These are phyloP conservation scores for Harpagus bidentatus DNA, from an alignment of 2,113 vertebrate genomes.

Conservation along the genomic window DNA sequence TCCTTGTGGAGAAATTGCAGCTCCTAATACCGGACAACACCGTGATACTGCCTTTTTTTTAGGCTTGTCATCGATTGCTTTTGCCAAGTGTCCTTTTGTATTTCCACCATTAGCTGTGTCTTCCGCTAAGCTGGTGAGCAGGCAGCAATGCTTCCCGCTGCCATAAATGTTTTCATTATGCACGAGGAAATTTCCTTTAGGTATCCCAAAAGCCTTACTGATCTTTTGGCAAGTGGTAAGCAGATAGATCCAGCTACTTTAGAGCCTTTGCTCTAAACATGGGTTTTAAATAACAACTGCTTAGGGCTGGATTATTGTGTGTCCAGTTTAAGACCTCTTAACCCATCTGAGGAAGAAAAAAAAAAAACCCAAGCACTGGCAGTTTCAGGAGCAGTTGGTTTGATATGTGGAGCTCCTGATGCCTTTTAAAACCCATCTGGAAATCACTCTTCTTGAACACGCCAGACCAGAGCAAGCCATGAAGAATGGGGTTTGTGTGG, in stretches of 20 bases:
- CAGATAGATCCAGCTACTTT: not conserved
- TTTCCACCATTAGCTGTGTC: not conserved
- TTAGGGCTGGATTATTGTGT: not conserved
- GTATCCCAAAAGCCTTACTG: not conserved
- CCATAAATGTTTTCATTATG: not conserved
- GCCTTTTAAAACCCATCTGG: not conserved
- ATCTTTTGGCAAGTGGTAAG: not conserved
- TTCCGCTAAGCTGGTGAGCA: not conserved
- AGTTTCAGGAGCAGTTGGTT: not conserved
- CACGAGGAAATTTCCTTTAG: not conserved
- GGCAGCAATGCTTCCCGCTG: not conserved
- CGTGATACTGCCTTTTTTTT: not conserved
- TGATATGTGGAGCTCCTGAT: not conserved
- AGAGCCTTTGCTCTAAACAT: not conserved
- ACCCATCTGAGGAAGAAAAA: not conserved
- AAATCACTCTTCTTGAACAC: not conserved
- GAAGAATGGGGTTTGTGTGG: not conserved
- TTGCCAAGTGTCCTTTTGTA: not conserved
- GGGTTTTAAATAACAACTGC: not conserved
- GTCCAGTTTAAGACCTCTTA: not conserved
- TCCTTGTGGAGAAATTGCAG: not conserved
- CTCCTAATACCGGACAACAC: fast-evolving
- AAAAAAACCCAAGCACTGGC: fast-evolving
- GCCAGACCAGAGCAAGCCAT: not conserved
- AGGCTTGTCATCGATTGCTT: not conserved